Evolutionary conservation across 2,113 vertebrate genomes (phyloP).

Genomic region (Microcebus tavaratra): DNA sequence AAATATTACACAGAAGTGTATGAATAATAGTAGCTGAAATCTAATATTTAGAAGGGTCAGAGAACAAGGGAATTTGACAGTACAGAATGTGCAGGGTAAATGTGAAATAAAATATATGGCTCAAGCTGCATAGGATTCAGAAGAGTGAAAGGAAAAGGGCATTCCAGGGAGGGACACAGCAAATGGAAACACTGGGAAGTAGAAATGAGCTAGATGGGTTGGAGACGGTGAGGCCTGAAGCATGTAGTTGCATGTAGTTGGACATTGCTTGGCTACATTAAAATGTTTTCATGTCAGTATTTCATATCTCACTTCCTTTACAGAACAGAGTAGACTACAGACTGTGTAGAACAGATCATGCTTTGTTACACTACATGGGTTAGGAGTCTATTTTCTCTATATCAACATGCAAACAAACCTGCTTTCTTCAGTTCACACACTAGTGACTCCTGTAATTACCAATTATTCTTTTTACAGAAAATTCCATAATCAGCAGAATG

Average conservation of each 20-base stretch:
- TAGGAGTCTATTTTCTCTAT: neutral
- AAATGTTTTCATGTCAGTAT: neutral
- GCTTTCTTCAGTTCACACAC: neutral
- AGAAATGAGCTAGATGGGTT: neutral
- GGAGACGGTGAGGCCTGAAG: neutral
- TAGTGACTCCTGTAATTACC: neutral
- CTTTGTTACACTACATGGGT: neutral
- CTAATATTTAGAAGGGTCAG: neutral
- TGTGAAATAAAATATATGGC: neutral
- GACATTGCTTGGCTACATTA: neutral
- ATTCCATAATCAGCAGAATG: neutral
- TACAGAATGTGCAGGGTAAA: neutral
- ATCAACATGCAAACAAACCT: neutral
- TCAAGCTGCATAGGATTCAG: neutral
- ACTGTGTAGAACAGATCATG: neutral
- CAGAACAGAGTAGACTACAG: neutral
- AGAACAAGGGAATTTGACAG: neutral
- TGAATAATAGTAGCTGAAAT: neutral
- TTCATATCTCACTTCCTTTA: conserved; percentile 3
- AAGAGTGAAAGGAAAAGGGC: neutral
- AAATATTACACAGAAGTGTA: neutral
- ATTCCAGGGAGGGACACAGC: neutral
- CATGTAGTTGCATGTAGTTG: neutral
- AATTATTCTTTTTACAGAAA: neutral
- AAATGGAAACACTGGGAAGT: neutral